Evolutionary conservation across 2,888 invertebrate genomes (phyloP).

Genomic region (Drosophila histrio): DNA sequence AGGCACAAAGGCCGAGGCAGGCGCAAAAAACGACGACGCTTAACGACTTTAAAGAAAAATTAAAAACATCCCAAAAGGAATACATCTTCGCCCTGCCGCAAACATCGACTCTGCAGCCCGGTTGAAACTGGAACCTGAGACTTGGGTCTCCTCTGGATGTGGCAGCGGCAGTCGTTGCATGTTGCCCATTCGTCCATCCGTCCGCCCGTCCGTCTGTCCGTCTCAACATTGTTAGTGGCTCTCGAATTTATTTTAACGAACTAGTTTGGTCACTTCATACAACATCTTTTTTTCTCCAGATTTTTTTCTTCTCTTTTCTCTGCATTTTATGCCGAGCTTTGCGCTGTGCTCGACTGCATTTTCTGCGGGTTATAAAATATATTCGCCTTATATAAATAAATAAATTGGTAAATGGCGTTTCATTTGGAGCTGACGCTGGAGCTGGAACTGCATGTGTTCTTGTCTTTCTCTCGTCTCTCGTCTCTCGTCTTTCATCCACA

Average conservation of each 20-base stretch:
- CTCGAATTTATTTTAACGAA: constrained; percentile 82
- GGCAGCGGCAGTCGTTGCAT: constrained; percentile 61
- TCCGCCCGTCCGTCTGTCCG: constrained; percentile 27
- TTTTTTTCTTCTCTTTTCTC: constrained; percentile 23
- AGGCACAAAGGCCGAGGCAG: constrained; percentile 48
- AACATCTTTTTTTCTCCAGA: constrained; percentile 63
- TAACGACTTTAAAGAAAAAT: constrained; percentile 81
- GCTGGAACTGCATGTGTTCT: constrained; percentile 38
- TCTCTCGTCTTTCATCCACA: background rate
- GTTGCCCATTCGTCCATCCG: constrained; percentile 51
- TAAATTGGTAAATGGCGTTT: constrained; percentile 81
- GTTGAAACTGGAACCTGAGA: constrained; percentile 32
- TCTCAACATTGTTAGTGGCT: constrained; percentile 76
- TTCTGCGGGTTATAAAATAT: constrained; percentile 80
- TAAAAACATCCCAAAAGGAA: constrained; percentile 82
- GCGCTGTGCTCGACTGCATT: constrained; percentile 51
- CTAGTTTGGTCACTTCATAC: constrained; percentile 82
- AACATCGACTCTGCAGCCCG: constrained; percentile 44
- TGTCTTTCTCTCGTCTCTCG: constrained; percentile 5
- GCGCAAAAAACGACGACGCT: constrained; percentile 71
- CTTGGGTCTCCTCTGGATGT: constrained; percentile 10
- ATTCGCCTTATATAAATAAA: constrained; percentile 79
- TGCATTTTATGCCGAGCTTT: constrained; percentile 16
- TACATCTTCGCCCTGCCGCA: constrained; percentile 79
- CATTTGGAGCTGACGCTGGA: constrained; percentile 62